Evolutionary conservation across 2,888 invertebrate genomes (phyloP).

Genomic region (Cheilosia vulpina): DNA sequence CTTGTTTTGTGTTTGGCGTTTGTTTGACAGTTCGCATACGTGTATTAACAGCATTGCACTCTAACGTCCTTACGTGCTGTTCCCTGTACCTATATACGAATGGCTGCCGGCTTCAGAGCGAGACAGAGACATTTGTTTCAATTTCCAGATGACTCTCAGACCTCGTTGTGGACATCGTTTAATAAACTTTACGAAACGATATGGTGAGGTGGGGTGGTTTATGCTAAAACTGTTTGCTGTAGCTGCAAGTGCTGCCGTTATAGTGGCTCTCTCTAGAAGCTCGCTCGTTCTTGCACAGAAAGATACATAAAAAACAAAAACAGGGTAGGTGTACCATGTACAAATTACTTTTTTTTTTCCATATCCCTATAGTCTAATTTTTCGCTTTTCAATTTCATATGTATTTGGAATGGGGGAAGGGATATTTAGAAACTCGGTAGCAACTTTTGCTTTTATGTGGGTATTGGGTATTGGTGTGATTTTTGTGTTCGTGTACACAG

Average conservation of each 20-base stretch:
- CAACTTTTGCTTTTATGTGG: slow-evolving; percentile 50
- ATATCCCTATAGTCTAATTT: slow-evolving; percentile 40
- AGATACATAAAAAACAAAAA: slow-evolving; percentile 31
- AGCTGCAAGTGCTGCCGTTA: slow-evolving; percentile 48
- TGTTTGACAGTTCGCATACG: slow-evolving; percentile 58
- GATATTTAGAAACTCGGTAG: slow-evolving; percentile 1
- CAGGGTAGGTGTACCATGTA: slow-evolving; percentile 27
- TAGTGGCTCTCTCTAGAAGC: slow-evolving; percentile 47
- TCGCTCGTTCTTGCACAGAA: slow-evolving; percentile 35
- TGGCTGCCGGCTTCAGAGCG: neutral
- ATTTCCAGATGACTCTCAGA: slow-evolving; percentile 65
- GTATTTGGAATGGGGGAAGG: slow-evolving; percentile 27
- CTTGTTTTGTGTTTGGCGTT: slow-evolving; percentile 56
- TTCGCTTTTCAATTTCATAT: slow-evolving; percentile 60
- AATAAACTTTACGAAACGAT: slow-evolving; percentile 69
- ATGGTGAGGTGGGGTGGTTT: slow-evolving; percentile 60
- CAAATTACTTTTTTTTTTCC: slow-evolving; percentile 9
- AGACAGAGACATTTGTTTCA: slow-evolving; percentile 56
- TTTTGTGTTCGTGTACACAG: slow-evolving; percentile 47
- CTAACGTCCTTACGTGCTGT: slow-evolving; percentile 18
- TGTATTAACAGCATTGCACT: slow-evolving; percentile 30
- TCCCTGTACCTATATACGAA: neutral
- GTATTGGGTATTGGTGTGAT: slow-evolving; percentile 27
- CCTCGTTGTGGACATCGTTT: slow-evolving; percentile 70
- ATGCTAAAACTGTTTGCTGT: slow-evolving; percentile 68